Evolutionary conservation across 2,888 invertebrate genomes (phyloP).

Genomic region (Eristalinus sepulchralis): DNA sequence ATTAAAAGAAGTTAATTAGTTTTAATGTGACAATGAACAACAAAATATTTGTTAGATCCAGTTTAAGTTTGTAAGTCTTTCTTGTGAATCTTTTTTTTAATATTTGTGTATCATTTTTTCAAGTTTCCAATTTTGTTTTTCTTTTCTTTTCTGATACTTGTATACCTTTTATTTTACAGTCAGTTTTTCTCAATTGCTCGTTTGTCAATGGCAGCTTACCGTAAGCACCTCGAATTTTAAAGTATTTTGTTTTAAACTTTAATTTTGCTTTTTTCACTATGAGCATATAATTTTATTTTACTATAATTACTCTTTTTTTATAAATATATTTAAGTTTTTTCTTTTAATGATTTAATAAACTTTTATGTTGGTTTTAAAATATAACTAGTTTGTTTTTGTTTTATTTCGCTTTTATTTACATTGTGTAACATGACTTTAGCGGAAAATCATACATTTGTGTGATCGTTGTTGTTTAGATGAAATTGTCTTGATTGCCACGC

Average conservation of each 20-base stretch:
- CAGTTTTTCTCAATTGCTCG: not conserved
- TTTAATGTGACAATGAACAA: slow-evolving; percentile 56
- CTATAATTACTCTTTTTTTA: slow-evolving; percentile 40
- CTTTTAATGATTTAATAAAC: slow-evolving; percentile 66
- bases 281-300: slow-evolving; percentile 51
- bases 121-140: slow-evolving; percentile 5
- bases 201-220: slow-evolving; percentile 54
- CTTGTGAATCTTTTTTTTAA: slow-evolving; percentile 3
- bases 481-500: too few relatives aligned
- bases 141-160: slow-evolving; percentile 8
- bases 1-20: slow-evolving; percentile 66
- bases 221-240: slow-evolving; percentile 59
- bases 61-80: slow-evolving; percentile 9
- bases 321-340: slow-evolving; percentile 44
- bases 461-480: not conserved
- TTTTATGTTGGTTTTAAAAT: slow-evolving; percentile 68
- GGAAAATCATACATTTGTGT: not conserved
- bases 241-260: slow-evolving; percentile 42
- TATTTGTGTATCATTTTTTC: slow-evolving; percentile 7
- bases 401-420: slow-evolving; percentile 7
- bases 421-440: not conserved
- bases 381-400: slow-evolving; percentile 21
- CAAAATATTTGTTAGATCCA: slow-evolving; percentile 42
- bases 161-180: slow-evolving; percentile 5
- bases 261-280: slow-evolving; percentile 46